A percentile compares a stretch with the other conserved stretches of the same genome.
Conservation (phyloP, 2,113 vertebrate species). For the Heloderma charlesbogerti region DNA sequence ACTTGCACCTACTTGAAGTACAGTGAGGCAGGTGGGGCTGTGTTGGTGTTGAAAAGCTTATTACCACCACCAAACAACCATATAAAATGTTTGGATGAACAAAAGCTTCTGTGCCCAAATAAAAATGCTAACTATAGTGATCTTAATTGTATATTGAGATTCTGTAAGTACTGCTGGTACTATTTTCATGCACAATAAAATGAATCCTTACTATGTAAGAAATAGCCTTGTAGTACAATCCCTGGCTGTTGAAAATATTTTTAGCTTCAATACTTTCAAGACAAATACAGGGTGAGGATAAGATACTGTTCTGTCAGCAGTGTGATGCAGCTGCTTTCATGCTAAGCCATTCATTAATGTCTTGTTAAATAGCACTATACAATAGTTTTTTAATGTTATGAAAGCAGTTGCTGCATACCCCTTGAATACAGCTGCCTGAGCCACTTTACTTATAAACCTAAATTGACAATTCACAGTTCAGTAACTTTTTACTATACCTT, state of each 20-base stretch:
- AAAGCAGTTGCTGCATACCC: neutral
- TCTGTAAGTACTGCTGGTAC: neutral
- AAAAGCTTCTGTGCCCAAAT: neutral
- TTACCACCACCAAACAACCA: conserved; percentile 5
- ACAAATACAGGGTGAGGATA: neutral
- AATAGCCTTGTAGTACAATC: neutral
- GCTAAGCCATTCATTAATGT: conserved; percentile 14
- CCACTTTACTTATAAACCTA: neutral
- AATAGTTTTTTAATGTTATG: neutral
- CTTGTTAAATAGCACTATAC: neutral
- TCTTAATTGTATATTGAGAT: neutral
- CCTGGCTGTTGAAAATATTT: conserved; percentile 26
- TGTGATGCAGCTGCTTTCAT: neutral
- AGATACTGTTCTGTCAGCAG: neutral
- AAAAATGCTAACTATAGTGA: conserved; percentile 7
- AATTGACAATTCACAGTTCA: neutral
- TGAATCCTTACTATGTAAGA: neutral
- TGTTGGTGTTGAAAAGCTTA: neutral
- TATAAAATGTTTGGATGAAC: neutral
- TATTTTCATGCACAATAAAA: conserved; percentile 35
- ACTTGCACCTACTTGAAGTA: neutral
- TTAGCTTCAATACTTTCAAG: conserved; percentile 1
- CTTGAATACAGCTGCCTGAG: neutral
- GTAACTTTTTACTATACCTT: neutral
- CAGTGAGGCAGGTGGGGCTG: conserved; percentile 1